Base-by-base conservation (phyloP, 92 coral and sea anemone species). In the Palythoa grandiflora region DNA sequence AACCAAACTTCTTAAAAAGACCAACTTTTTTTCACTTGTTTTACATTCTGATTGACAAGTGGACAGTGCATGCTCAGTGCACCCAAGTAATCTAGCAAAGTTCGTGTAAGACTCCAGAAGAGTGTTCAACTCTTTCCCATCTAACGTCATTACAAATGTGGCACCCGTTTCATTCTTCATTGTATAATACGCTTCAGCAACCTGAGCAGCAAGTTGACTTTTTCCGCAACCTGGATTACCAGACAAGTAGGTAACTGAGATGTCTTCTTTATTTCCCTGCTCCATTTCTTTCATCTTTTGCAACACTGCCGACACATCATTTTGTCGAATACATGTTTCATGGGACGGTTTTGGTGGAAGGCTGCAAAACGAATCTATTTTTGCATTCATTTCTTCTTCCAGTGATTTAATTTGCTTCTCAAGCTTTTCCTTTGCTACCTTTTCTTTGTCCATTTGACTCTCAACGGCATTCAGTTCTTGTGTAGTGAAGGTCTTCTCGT, bases 261-360 rank as follows among this genome's bases (percentile, higher is more conserved):
- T 68, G 20, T 79, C 77, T 37, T 14, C 84, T 39, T 35, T 75
- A 68, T 51, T 89, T 57, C 78, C 53, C 6, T 53, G 35, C 53
- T 44, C 68, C 6, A 88, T 78, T 17, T 85, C 36, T 5, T n/a
- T 60, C n/a, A 84, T 40, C 84, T n/a, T 79, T 19, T 70, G 75
- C 53, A 84, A 38, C n/a, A 91, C 63, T 13, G 44, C 9, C 12
- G 44, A 7, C 19, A 78, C 86, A 36, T 88, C 88, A 1, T 86
- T 6, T 5, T 52, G 36, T 28, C 94, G 83, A 14, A 21, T 52
- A 37, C 39, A n/a, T 6, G 80, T 84, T n/a, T 78, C 78, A 37
- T 88, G 94, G 19, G 89, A 79, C n/a, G 94, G 94, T 51, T 78
- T 77, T 6, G 86, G 79, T 12, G 94, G 92, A 38, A 91, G 87